phyloP scores from a whole-genome alignment of 2,888 invertebrate genomes.

The Celastrina argiolus region DNA sequence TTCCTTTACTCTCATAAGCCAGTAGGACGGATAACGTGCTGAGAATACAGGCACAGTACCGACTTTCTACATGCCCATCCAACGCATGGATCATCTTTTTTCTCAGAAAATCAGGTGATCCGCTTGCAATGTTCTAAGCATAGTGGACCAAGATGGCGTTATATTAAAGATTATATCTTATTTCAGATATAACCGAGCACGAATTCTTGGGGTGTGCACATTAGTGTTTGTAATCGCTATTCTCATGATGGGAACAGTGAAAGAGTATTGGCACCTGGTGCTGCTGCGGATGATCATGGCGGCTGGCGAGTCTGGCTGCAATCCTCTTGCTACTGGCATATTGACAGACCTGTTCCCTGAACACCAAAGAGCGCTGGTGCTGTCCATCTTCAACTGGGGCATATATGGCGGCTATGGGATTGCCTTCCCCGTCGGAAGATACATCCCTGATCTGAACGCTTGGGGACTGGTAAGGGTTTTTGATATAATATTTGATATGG shows the following conservation, averaged over 20 bases:
- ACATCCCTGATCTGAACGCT: constrained; percentile 85
- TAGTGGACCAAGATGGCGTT: too few relatives aligned
- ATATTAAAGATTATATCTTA: background rate
- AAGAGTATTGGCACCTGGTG: constrained; percentile 93
- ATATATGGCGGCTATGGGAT: constrained; percentile 96
- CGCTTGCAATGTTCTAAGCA: too few relatives aligned
- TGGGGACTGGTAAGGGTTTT: constrained; percentile 81
- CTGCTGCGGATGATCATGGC: constrained; percentile 91
- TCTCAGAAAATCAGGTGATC: too few relatives aligned
- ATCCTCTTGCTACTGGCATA: constrained; percentile 90
- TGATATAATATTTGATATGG: background rate
- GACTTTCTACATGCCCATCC: too few relatives aligned
- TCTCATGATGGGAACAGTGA: constrained; percentile 89
- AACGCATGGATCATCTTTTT: too few relatives aligned
- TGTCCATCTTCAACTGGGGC: constrained; percentile 97
- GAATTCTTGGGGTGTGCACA: constrained; percentile 86
- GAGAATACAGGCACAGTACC: too few relatives aligned
- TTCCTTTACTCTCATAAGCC: too few relatives aligned
- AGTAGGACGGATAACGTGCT: too few relatives aligned
- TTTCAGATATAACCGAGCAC: constrained; percentile 82
- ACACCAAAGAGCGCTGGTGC: constrained; percentile 89
- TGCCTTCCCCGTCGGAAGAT: constrained; percentile 93
- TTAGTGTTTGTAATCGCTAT: constrained; percentile 89
- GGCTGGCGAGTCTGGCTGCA: constrained; percentile 92
- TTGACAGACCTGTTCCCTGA: constrained; percentile 89